Conservation (phyloP, 2,797 vertebrate genomes). For the Phoeniculus purpureus region DNA sequence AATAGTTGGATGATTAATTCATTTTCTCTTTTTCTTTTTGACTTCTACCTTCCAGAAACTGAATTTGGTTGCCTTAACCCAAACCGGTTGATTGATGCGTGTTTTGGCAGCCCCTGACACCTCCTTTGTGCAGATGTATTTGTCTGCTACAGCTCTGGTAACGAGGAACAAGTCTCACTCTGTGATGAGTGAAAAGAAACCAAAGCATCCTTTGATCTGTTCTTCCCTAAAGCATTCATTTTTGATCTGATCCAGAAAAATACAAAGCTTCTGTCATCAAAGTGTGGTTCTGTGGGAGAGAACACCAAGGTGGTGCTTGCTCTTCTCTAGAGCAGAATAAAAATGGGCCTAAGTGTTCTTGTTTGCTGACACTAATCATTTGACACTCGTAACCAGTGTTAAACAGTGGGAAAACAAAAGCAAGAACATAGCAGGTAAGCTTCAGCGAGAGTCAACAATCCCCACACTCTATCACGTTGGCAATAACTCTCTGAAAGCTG, state of each 20-base stretch:
- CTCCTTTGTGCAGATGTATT: slow-evolving; percentile 10
- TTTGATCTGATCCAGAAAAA: slow-evolving; percentile 12
- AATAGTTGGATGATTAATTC: not conserved
- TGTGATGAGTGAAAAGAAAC: not conserved
- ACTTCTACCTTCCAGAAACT: not conserved
- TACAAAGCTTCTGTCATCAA: slow-evolving; percentile 17
- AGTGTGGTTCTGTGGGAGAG: not conserved
- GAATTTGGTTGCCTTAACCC: not conserved
- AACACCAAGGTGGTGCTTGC: not conserved
- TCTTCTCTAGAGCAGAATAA: not conserved
- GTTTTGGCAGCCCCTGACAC: slow-evolving; percentile 28
- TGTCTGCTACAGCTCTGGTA: slow-evolving; percentile 3
- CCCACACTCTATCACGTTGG: not conserved
- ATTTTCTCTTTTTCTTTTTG: not conserved
- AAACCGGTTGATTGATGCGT: not conserved
- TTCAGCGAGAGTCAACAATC: not conserved
- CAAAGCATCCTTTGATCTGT: slow-evolving; percentile 45
- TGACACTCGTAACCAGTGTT: not conserved
- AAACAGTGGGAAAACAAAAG: not conserved
- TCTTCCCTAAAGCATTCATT: not conserved
- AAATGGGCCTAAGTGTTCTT: not conserved
- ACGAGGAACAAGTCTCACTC: not conserved
- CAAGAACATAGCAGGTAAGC: not conserved
- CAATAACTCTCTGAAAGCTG: not conserved
- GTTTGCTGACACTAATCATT: slow-evolving; percentile 3